These are phyloP conservation scores for Pimephales promelas DNA, from an alignment of 2,113 vertebrate genomes.

Conservation along the genomic window DNA sequence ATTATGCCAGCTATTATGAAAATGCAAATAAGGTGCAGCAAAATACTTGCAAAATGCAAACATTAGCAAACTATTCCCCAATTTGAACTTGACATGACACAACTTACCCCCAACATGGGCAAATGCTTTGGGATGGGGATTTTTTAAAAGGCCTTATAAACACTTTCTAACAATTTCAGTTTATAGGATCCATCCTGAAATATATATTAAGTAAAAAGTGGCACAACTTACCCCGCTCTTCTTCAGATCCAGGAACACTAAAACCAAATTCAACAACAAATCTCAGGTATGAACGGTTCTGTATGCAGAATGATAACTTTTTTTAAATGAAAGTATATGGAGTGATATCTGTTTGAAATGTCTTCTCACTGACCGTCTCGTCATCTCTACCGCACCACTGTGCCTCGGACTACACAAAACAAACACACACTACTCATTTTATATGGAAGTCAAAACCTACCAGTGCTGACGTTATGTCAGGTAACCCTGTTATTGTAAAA, in stretches of 20 bases:
- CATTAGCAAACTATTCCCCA: neutral
- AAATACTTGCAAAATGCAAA: neutral
- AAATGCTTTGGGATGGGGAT: neutral
- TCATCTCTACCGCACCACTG: conserved; percentile 30
- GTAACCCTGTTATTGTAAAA: neutral
- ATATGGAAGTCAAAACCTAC: neutral
- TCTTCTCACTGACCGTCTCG: neutral
- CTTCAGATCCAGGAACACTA: neutral
- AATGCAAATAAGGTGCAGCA: neutral
- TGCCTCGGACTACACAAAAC: conserved; percentile 36
- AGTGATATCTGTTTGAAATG: neutral
- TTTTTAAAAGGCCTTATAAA: neutral
- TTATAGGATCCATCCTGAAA: neutral
- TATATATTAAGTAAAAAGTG: neutral
- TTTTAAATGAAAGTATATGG: neutral
- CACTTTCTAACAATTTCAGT: neutral
- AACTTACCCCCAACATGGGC: neutral
- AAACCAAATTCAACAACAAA: conserved; percentile 15
- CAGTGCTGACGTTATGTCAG: neutral
- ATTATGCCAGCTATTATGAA: neutral
- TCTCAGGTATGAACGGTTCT: neutral
- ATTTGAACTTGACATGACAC: neutral
- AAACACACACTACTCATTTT: neutral
- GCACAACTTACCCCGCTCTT: neutral
- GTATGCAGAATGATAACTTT: neutral